Evolutionary conservation across 1,140 invertebrate species (phyloP).

Genomic region (Drosophila nigrodunni): DNA sequence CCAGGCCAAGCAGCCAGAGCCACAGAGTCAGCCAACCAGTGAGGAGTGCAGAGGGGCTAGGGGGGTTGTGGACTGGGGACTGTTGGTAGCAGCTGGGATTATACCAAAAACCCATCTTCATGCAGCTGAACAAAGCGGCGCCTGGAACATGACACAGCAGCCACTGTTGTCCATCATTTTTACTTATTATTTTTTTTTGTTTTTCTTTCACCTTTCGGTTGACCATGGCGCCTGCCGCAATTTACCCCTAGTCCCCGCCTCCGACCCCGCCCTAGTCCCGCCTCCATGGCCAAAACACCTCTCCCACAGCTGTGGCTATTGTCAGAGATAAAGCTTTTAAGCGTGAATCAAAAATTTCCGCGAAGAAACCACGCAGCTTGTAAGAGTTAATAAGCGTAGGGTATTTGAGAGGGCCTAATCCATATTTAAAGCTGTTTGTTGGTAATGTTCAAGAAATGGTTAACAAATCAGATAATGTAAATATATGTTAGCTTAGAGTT

Average conservation of each 20-base stretch:
- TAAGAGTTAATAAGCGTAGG: constrained; percentile 29
- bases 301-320: constrained; percentile 16
- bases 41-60: background rate
- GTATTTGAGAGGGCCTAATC: background rate
- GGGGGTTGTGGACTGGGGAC: background rate
- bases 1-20: constrained; percentile 3
- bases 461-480: background rate
- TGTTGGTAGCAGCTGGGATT: background rate
- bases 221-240: constrained; percentile 68
- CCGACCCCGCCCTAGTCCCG: background rate
- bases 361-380: constrained; percentile 29
- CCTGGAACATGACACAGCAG: constrained; percentile 75
- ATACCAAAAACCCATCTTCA: constrained; percentile 63
- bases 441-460: background rate
- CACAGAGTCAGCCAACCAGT: background rate
- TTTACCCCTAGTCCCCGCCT: constrained; percentile 20
- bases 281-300: background rate
- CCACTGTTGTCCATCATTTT: constrained; percentile 31
- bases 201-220: constrained; percentile 72
- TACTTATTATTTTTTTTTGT: constrained; percentile 8
- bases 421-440: background rate
- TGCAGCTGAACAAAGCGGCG: constrained; percentile 70
- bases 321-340: constrained; percentile 40
- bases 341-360: constrained; percentile 44
- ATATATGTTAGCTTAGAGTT: too few species aligned